Evolutionary conservation across 2,888 invertebrate genomes (phyloP).

Genomic region (Troides helena): DNA sequence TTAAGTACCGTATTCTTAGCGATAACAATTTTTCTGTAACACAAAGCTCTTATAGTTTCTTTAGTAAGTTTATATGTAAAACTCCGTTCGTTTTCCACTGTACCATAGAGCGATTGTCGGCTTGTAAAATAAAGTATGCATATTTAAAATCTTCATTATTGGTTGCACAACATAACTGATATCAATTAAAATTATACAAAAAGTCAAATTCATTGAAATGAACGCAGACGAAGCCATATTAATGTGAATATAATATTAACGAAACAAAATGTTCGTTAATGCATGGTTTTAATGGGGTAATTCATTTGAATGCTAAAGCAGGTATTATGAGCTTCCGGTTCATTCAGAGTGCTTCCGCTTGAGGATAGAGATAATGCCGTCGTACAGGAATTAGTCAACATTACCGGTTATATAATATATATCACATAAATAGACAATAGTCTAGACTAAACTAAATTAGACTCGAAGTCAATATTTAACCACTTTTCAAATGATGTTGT

Average conservation of each 20-base stretch:
- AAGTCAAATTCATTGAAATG: too few relatives aligned
- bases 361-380: background rate
- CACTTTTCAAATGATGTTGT: background rate
- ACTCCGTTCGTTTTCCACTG: too few relatives aligned
- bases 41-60: too few relatives aligned
- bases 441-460: background rate
- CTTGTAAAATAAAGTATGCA: too few relatives aligned
- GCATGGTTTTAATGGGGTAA: background rate
- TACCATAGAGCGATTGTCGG: too few relatives aligned
- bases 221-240: background rate
- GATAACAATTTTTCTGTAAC: too few relatives aligned
- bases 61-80: too few relatives aligned
- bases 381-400: background rate
- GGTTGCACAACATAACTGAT: too few relatives aligned
- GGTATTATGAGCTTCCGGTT: background rate
- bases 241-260: background rate
- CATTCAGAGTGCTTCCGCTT: background rate
- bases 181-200: too few relatives aligned
- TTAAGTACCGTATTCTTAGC: too few relatives aligned
- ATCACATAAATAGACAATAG: background rate
- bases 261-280: background rate
- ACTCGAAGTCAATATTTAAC: too few relatives aligned
- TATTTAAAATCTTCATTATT: too few relatives aligned
- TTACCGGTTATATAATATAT: background rate
- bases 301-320: background rate